Evolutionary conservation across 2,797 vertebrate genomes (phyloP).

Genomic region (Linurgus olivaceus): DNA sequence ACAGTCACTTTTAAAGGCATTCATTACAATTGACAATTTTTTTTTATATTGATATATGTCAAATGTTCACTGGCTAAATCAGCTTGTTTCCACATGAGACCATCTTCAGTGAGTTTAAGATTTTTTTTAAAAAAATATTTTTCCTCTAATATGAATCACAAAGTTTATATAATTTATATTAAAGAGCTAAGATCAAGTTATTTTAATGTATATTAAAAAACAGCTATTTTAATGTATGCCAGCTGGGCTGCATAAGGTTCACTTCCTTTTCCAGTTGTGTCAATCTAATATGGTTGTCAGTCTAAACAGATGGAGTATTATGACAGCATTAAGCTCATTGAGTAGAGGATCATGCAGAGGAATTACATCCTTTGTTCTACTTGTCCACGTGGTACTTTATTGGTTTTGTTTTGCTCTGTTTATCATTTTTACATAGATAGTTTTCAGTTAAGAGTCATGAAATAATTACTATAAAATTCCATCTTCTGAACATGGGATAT

Average conservation of each 20-base stretch:
- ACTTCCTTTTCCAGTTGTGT: background rate
- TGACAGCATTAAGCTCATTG: background rate
- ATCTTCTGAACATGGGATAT: background rate
- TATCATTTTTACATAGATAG: background rate
- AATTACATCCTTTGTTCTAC: background rate
- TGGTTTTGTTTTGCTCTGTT: background rate
- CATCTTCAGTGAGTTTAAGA: background rate
- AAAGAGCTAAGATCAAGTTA: background rate
- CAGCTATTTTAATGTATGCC: background rate
- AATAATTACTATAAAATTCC: background rate
- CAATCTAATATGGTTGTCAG: background rate
- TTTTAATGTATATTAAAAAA: background rate
- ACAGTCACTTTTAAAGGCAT: background rate
- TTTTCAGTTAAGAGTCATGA: background rate
- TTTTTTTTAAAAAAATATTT: background rate
- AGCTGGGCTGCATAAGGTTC: background rate
- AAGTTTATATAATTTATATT: background rate
- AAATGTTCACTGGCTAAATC: background rate
- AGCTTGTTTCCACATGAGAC: background rate
- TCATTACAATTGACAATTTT: background rate
- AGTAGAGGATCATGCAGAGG: background rate
- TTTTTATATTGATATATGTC: background rate
- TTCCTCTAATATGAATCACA: background rate
- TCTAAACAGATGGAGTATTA: background rate
- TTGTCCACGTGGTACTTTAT: background rate